Percentiles rank a stretch among this genome's conserved stretches.
phyloP scores from a whole-genome alignment of 64 coral and sea anemone species.

The Actinia tenebrosa region DNA sequence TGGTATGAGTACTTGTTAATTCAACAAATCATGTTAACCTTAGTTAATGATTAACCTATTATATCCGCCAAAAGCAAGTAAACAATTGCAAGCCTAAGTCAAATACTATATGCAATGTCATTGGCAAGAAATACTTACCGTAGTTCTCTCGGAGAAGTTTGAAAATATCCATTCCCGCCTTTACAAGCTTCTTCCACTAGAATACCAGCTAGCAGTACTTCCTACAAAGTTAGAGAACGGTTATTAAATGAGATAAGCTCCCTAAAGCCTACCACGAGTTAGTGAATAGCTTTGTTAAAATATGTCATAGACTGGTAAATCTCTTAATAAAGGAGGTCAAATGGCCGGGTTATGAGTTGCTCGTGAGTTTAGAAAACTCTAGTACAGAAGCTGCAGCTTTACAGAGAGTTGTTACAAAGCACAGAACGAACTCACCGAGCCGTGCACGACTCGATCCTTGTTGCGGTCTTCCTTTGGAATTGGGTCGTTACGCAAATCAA shows the following conservation, averaged over 20 bases:
- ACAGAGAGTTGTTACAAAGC: neutral
- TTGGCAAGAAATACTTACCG: slow-evolving; percentile 21
- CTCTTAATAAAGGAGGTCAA: too few species aligned
- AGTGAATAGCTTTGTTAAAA: too few species aligned
- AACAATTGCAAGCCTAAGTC: neutral
- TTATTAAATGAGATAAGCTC: neutral
- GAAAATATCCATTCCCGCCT: slow-evolving; percentile 84
- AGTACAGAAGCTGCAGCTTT: neutral
- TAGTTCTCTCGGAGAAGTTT: slow-evolving; percentile 66
- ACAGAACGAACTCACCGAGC: neutral
- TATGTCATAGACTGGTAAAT: too few species aligned
- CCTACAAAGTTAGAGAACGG: slow-evolving; percentile 39
- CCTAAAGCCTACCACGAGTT: neutral
- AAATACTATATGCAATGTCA: neutral
- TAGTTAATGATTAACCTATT: neutral
- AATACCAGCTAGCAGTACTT: slow-evolving; percentile 75
- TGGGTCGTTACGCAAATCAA: slow-evolving; percentile 5
- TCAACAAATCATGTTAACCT: neutral
- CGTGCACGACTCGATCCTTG: neutral
- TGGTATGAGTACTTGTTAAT: neutral
- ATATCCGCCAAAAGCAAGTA: neutral
- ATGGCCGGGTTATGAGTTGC: too few species aligned
- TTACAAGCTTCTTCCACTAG: slow-evolving; percentile 81
- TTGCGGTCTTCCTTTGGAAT: neutral
- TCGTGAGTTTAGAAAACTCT: neutral